A percentile compares a stretch with the other conserved stretches of the same genome.
Conservation (phyloP, 2,888 invertebrate species). For the Pachliopta kotzebuea region DNA sequence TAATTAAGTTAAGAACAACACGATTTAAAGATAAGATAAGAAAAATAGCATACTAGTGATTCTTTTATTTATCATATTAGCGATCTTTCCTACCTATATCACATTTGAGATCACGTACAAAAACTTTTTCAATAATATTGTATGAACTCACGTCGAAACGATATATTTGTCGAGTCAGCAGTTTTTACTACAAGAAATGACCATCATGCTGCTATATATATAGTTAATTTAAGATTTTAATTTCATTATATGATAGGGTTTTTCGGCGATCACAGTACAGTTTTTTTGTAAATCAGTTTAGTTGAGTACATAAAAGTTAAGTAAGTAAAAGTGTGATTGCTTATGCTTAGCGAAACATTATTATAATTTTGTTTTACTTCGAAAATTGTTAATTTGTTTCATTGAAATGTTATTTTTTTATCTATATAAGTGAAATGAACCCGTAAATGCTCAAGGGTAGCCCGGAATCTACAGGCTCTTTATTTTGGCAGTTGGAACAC, state of each 20-base stretch:
- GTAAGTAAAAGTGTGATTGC: constrained; percentile 3
- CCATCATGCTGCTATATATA: constrained; percentile 20
- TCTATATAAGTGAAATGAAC: not conserved
- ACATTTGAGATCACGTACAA: constrained; percentile 24
- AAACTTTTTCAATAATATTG: not conserved
- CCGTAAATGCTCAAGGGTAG: no score
- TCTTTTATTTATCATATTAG: constrained; percentile 11
- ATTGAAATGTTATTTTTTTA: no score
- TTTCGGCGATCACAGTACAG: constrained; percentile 1
- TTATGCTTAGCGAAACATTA: not conserved
- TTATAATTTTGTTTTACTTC: not conserved
- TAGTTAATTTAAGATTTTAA: constrained; percentile 1
- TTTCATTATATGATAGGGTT: constrained; percentile 15
- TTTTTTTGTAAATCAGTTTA: not conserved
- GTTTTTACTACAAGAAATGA: constrained; percentile 13
- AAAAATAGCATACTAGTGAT: constrained; percentile 17
- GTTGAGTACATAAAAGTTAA: constrained; percentile 1
- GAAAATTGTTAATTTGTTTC: no score
- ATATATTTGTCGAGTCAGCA: constrained; percentile 15
- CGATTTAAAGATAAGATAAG: constrained; percentile 25
- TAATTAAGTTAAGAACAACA: constrained; percentile 11
- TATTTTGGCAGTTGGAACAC: no score
- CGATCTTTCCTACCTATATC: constrained; percentile 1
- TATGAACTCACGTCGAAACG: constrained; percentile 20
- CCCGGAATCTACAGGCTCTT: no score